Conservation (phyloP, 2,888 invertebrate species). For the Yponomeuta evonymella region DNA sequence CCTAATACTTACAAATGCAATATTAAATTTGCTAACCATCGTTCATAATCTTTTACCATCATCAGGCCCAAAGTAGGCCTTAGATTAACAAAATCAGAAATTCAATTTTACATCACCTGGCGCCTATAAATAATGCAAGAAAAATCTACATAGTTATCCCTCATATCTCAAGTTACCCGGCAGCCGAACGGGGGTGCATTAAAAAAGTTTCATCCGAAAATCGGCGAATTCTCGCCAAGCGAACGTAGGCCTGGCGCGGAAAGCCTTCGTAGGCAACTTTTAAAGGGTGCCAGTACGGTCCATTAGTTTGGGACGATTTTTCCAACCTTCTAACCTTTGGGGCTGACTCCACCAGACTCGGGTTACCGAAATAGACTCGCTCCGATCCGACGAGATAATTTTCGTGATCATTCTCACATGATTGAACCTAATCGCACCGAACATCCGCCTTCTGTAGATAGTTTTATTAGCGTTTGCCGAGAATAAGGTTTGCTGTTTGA, state of each 20-base stretch:
- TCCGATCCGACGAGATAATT: slow-evolving; percentile 9
- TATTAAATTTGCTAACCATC: neutral
- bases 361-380: slow-evolving; percentile 46
- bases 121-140: neutral
- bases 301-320: slow-evolving; percentile 61
- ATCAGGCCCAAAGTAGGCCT: neutral
- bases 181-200: neutral
- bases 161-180: neutral
- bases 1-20: no score
- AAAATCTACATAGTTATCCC: slow-evolving; percentile 1
- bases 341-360: slow-evolving; percentile 32
- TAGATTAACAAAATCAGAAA: neutral
- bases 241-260: slow-evolving; percentile 17
- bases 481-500: slow-evolving; percentile 9
- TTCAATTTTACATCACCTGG: slow-evolving; percentile 1
- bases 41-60: neutral
- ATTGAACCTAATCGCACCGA: neutral
- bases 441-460: neutral
- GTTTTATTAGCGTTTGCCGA: slow-evolving; percentile 6
- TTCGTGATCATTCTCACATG: slow-evolving; percentile 14
- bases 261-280: slow-evolving; percentile 40
- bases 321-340: slow-evolving; percentile 48
- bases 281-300: slow-evolving; percentile 57
- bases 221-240: neutral
- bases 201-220: slow-evolving; percentile 1